Evolutionary conservation across 2,888 invertebrate species (phyloP), one percentile per base, ranked within the genome.

Genomic region (Lasioglossum calceatum): DNA sequence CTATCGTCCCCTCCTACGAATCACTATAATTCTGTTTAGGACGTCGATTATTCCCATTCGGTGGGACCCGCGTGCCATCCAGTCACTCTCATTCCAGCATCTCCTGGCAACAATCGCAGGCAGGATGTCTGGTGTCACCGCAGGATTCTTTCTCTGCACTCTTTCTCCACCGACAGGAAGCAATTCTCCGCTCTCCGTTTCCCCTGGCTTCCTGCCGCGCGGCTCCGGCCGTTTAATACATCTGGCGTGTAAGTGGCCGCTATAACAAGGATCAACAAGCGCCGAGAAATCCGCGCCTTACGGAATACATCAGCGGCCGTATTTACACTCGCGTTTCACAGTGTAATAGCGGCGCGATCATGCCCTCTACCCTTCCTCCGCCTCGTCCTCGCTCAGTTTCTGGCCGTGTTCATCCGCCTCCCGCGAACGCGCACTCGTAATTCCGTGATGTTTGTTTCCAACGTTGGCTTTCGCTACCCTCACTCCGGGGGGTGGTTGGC

Each of bases 381-480:
- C 39, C 79, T 71, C 67, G 5, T 36, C 67, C 61, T 70, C 39
- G 70, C 39, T 70, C 70, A 39, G 70, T 39, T 70, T 39, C 70
- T 70, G 70, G 70, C 70, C 61, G 79, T 83, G 77, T 87, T 84
- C 85, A 74, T 81, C 81, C 81, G 87, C 87, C 86, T 88, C 79
- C 85, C 91, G 87, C 88, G 88, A 90, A 86, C 88, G 81, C 87
- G 87, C 87, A 87, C 91, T 91, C 91, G 89, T 91, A 91, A 91
- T 91, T 91, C 90, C 87, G 90, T 87, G 89, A 92, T 94, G 94
- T 94, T 94, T 94, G 93, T 94, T 94, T 93, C 93, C 92, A 91
- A 81, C 92, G 92, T 90, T 88, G 91, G 91, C 88, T 93, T 91
- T 92, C 91, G 87, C 90, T 81, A 85, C 85, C 87, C 90, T 92